Percentiles rank a stretch among this genome's conserved stretches.
Evolutionary conservation across 2,797 vertebrate genomes (phyloP).

Genomic region (Trachops cirrhosus): DNA sequence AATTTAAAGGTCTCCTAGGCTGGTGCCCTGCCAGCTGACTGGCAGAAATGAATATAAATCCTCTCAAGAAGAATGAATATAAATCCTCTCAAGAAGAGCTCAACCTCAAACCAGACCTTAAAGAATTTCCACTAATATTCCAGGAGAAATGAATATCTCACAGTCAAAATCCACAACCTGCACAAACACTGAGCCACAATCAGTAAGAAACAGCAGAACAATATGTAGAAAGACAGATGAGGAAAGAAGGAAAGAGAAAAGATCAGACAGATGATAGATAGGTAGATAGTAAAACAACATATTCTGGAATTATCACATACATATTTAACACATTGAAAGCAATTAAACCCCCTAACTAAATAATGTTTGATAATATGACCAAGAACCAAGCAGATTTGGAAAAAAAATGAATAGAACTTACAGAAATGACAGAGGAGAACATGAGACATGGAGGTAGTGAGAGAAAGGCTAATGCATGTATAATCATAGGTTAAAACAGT

Average conservation of each 20-base stretch:
- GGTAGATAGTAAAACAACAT: background rate
- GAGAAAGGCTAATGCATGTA: background rate
- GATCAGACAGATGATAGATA: background rate
- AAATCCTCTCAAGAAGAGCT: background rate
- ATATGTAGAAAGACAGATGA: background rate
- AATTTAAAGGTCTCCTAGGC: background rate
- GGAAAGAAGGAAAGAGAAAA: background rate
- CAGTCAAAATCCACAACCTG: background rate
- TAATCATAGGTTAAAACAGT: background rate
- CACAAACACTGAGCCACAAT: background rate
- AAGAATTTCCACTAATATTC: conserved; percentile 15
- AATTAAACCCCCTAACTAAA: background rate
- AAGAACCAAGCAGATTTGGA: background rate
- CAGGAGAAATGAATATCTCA: background rate
- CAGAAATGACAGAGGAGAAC: background rate
- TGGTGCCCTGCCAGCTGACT: background rate
- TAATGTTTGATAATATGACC: background rate
- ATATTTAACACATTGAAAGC: background rate
- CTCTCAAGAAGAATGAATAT: background rate
- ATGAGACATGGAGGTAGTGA: background rate
- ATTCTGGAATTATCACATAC: background rate
- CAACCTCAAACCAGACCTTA: background rate
- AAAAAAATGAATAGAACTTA: background rate
- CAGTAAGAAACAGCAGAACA: background rate
- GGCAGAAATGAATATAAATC: background rate